phyloP scores from a whole-genome alignment of 2,797 vertebrate species.

The Sebastes miniatus region DNA sequence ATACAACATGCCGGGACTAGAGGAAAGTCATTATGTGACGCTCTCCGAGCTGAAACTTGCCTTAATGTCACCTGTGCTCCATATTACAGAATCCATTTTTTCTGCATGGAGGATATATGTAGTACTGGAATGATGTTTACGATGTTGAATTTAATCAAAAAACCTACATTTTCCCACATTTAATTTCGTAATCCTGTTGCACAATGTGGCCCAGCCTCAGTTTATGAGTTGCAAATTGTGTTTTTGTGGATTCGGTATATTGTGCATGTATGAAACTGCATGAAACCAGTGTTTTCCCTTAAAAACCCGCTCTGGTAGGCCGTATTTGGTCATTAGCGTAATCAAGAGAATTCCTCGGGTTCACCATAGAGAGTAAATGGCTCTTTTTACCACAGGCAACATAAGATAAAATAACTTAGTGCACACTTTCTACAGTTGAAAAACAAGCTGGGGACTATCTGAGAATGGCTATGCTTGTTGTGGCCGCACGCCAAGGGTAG shows the following conservation, averaged over 20 bases:
- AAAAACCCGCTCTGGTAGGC: constrained; percentile 19
- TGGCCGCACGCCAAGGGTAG: constrained; percentile 81
- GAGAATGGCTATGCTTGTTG: constrained; percentile 83
- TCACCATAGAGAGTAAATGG: constrained; percentile 62
- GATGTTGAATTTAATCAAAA: not conserved
- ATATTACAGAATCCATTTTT: constrained; percentile 42
- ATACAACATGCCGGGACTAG: constrained; percentile 40
- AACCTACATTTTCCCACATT: not conserved
- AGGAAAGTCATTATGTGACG: constrained; percentile 54
- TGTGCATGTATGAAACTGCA: constrained; percentile 8
- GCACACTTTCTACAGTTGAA: constrained; percentile 74
- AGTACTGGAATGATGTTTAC: constrained; percentile 15
- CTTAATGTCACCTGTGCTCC: constrained; percentile 58
- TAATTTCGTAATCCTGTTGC: constrained; percentile 7
- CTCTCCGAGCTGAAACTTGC: constrained; percentile 39
- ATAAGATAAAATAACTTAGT: constrained; percentile 79
- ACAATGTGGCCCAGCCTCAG: constrained; percentile 11
- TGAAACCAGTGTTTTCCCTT: constrained; percentile 43
- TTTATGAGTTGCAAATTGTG: constrained; percentile 39
- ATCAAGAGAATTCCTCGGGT: constrained; percentile 68
- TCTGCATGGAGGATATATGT: not conserved
- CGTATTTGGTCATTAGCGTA: constrained; percentile 50
- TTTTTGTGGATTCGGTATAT: constrained; percentile 11
- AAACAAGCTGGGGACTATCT: constrained; percentile 82
- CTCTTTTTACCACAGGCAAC: constrained; percentile 68